phyloP scores from a whole-genome alignment of 2,113 vertebrate genomes.

The Aegotheles bennettii region DNA sequence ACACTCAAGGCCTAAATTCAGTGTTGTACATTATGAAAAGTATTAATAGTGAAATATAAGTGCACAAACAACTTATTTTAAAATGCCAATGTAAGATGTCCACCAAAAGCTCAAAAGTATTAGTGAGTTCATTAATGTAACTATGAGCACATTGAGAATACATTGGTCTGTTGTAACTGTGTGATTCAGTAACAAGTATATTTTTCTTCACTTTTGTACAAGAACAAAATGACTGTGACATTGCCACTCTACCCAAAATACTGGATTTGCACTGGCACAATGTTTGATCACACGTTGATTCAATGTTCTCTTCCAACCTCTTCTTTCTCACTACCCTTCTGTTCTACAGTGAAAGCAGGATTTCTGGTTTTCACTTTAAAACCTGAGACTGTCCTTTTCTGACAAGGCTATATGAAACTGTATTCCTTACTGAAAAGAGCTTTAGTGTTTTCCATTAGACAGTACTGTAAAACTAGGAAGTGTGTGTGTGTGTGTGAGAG shows the following conservation, averaged over 20 bases:
- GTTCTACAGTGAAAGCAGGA: not conserved
- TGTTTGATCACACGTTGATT: not conserved
- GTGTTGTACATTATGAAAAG: not conserved
- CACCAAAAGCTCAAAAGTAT: not conserved
- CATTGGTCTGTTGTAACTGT: not conserved
- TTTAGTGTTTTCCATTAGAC: not conserved
- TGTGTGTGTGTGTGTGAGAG: too few relatives aligned
- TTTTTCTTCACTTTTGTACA: not conserved
- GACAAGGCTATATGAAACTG: accelerated
- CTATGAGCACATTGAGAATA: not conserved
- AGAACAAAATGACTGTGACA: not conserved
- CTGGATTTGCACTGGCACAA: not conserved
- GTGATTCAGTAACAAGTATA: not conserved
- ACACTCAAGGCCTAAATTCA: not conserved
- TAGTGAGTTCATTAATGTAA: not conserved
- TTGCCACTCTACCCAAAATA: not conserved
- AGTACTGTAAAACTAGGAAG: accelerated
- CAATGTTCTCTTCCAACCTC: not conserved
- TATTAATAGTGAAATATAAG: not conserved
- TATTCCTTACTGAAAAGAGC: not conserved
- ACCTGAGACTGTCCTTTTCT: not conserved
- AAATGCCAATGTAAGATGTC: too few relatives aligned
- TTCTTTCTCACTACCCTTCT: not conserved
- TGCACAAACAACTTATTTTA: not conserved
- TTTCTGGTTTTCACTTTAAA: not conserved